Base-by-base conservation (phyloP, 2,888 invertebrate genomes). In the Heliconius charithonia region DNA sequence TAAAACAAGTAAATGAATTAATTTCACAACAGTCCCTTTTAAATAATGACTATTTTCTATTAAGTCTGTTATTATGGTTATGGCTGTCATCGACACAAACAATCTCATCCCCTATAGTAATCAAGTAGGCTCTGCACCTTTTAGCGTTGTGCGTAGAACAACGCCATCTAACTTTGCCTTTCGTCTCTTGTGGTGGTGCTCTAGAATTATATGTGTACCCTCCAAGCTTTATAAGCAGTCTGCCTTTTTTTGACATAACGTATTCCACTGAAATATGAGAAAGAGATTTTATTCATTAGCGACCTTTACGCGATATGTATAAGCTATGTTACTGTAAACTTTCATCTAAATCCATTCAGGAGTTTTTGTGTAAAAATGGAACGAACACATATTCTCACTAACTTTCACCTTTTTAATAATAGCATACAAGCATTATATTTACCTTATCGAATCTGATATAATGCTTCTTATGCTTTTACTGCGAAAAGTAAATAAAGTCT, bases 111-210 rank as follows among this genome's bases (percentile, higher is more conserved):
- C n/a, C 70, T 4, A 79, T 22, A 10, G 79, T 80, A n/a, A 76
- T 51, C 16, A 80, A 41, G 16, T 29, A 79, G 1, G 80, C 80
- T 56, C 65, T 78, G 62, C 80, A 80, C 2, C 59, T n/a, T 13
- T 56, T 29, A 22, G 74, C 29, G 12, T 74, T 19, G 27, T 80
- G 80, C 2, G 81, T 80, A 4, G 81, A 81, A 16, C 81, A 81
- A 4, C 72, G 67, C 73, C 79, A 79, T 73, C 73, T 77, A 4
- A 22, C 45, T 62, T 59, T 69, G 27, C 27, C 22, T 22, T 29
- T 27, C 27, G 16, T 37, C 13, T 16, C 59, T 19, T 25, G 63
- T 7, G 25, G 1, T 2, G 45, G n/a, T 7, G 71, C n/a, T 16
- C 56, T 62, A 10, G 77, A 71, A 32, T 74, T 76, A 63, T 81